Evolutionary conservation across 2,113 vertebrate species (phyloP).

Genomic region (Pelecanoides urinatrix): DNA sequence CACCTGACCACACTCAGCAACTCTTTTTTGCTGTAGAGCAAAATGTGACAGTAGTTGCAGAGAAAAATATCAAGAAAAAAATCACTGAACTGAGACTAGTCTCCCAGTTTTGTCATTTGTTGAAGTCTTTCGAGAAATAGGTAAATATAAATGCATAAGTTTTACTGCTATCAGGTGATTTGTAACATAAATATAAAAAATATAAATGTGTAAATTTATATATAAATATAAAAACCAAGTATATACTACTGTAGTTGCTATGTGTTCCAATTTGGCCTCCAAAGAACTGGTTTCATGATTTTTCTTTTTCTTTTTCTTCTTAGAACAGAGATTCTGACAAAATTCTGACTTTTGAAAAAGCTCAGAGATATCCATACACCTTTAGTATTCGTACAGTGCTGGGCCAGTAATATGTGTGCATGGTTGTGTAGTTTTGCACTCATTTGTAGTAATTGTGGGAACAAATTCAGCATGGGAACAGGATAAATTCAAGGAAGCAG

Average conservation of each 20-base stretch:
- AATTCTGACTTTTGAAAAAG: neutral
- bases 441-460: neutral
- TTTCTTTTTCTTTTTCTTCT: neutral
- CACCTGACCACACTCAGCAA: neutral
- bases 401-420: neutral
- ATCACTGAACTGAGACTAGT: neutral
- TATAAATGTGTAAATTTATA: neutral
- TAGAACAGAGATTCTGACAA: neutral
- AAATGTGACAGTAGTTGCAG: neutral
- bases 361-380: neutral
- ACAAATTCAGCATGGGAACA: neutral
- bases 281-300: neutral
- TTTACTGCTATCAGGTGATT: neutral
- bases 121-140: neutral
- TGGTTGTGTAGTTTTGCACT: neutral
- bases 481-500: neutral
- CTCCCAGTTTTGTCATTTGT: neutral
- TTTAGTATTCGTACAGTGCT: neutral
- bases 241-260: neutral
- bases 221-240: fast-evolving
- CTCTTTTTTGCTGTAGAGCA: neutral
- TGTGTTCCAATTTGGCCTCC: neutral
- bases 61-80: neutral
- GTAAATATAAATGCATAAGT: neutral
- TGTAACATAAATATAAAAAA: neutral